A percentile compares a stretch with the other conserved stretches of the same genome.
These are phyloP conservation scores for Liodrosophila aerea DNA, from an alignment of 2,888 invertebrate genomes.

Conservation along the genomic window DNA sequence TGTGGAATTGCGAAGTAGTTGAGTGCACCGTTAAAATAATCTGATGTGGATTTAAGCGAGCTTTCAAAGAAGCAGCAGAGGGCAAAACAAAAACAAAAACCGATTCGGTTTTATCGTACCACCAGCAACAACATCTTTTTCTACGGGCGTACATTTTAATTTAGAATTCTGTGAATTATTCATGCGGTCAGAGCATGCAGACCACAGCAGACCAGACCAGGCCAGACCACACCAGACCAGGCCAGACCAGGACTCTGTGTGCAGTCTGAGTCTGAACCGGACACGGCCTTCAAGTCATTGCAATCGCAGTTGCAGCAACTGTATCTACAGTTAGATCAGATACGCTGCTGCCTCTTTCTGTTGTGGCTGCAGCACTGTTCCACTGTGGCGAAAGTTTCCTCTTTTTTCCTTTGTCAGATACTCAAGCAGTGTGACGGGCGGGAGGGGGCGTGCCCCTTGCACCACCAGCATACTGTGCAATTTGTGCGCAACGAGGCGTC, in stretches of 20 bases:
- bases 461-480: slow-evolving; percentile 41
- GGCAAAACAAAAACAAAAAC: too few relatives aligned
- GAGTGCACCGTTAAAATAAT: too few relatives aligned
- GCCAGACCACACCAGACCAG: too few relatives aligned
- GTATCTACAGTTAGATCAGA: slow-evolving; percentile 8
- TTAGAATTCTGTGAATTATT: slow-evolving; percentile 46
- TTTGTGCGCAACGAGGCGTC: slow-evolving; percentile 49
- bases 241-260: too few relatives aligned
- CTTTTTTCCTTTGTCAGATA: too few relatives aligned
- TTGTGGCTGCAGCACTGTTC: slow-evolving; percentile 33
- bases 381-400: slow-evolving; percentile 31
- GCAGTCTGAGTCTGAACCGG: neutral
- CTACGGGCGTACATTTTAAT: slow-evolving; percentile 13
- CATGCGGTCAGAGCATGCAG: slow-evolving; percentile 41
- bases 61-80: too few relatives aligned
- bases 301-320: slow-evolving; percentile 42
- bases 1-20: too few relatives aligned
- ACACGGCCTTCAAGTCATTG: slow-evolving; percentile 36
- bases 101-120: too few relatives aligned
- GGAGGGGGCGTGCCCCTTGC: too few relatives aligned
- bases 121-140: too few relatives aligned
- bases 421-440: too few relatives aligned
- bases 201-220: neutral
- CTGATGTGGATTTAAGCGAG: too few relatives aligned
- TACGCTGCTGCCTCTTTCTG: slow-evolving; percentile 32